A percentile compares a stretch with the other conserved stretches of the same genome.
These are phyloP conservation scores for Scaptomyza montana DNA, from an alignment of 1,140 invertebrate species.

Conservation along the genomic window DNA sequence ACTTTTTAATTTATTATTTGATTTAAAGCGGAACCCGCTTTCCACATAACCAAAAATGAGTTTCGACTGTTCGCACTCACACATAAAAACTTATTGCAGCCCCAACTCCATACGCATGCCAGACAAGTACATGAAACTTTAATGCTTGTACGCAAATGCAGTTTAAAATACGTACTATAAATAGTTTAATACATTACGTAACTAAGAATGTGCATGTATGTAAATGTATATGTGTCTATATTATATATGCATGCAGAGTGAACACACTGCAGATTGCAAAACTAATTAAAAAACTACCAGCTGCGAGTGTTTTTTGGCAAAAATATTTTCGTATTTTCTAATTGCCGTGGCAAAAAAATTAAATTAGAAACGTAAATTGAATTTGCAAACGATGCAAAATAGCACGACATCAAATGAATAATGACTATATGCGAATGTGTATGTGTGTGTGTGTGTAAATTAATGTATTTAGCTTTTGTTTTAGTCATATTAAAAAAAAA, in stretches of 20 bases:
- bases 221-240: constrained; percentile 19
- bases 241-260: constrained; percentile 30
- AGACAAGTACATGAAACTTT: constrained; percentile 34
- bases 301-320: constrained; percentile 46
- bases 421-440: constrained; percentile 36
- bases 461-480: constrained; percentile 59
- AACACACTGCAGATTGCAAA: constrained; percentile 20
- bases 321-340: constrained; percentile 76
- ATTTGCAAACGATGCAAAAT: constrained; percentile 70
- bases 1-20: background rate
- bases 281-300: constrained; percentile 73
- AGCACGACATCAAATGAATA: constrained; percentile 69
- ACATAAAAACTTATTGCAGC: background rate
- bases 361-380: constrained; percentile 78
- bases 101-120: background rate
- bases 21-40: background rate
- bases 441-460: constrained; percentile 26
- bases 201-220: background rate
- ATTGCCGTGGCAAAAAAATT: constrained; percentile 50
- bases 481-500: constrained; percentile 30
- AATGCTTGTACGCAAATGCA: constrained; percentile 11
- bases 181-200: constrained; percentile 7
- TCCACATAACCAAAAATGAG: background rate
- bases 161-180: constrained; percentile 6
- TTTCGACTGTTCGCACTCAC: background rate